A percentile compares a stretch with the other conserved stretches of the same genome.
Conservation (phyloP, 2,888 invertebrate species). For the Folsomia manolachei region DNA sequence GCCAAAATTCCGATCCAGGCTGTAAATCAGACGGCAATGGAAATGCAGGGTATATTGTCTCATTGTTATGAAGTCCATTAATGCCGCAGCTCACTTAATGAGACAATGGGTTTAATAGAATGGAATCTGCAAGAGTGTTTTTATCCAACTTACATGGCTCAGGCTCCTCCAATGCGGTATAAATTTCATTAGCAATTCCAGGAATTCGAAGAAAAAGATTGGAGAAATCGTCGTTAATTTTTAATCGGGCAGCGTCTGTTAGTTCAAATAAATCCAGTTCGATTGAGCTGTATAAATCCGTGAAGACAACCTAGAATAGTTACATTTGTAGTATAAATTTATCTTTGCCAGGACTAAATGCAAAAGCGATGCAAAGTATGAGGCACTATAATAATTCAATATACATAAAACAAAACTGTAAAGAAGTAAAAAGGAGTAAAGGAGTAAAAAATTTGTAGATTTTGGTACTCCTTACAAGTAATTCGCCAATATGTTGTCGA, state of each 20-base stretch:
- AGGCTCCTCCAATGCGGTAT: neutral
- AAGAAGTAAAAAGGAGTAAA: no score
- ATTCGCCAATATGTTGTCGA: neutral
- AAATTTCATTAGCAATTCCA: neutral
- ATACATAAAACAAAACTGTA: no score
- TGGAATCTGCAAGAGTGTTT: no score
- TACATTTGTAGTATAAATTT: no score
- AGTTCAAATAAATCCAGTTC: neutral
- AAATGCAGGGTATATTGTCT: neutral
- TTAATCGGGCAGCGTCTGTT: neutral
- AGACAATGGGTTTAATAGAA: neutral
- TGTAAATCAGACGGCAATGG: neutral
- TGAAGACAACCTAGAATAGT: neutral
- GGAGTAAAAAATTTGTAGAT: no score
- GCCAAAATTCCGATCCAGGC: neutral
- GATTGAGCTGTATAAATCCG: neutral
- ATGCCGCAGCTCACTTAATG: neutral
- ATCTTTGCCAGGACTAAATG: no score
- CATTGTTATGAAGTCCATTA: neutral
- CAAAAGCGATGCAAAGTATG: no score
- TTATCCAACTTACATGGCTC: neutral
- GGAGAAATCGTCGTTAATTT: neutral
- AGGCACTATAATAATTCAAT: no score
- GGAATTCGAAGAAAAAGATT: neutral
- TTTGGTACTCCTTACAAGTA: no score